Percentiles rank a stretch among this genome's conserved stretches.
phyloP scores from a whole-genome alignment of 2,888 invertebrate species.

The Drosophila flavopinicola region DNA sequence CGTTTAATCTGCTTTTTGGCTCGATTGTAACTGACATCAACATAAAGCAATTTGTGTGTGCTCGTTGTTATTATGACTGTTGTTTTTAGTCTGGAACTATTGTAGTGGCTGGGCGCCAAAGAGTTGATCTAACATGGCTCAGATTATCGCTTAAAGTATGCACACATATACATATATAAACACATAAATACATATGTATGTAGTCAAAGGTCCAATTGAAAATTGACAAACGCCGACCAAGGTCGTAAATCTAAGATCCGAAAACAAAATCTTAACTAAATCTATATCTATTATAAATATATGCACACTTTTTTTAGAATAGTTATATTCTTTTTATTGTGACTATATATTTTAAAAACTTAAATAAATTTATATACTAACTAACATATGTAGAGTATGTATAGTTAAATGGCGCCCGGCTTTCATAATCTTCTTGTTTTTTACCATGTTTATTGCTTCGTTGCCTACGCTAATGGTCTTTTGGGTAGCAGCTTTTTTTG shows the following conservation, averaged over 20 bases:
- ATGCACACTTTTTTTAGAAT: neutral
- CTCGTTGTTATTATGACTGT: conserved; percentile 6
- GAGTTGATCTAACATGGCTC: conserved; percentile 5
- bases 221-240: no score
- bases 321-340: no score
- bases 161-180: neutral
- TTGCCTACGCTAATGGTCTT: conserved; percentile 61
- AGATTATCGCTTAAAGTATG: conserved; percentile 28
- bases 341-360: no score
- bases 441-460: conserved; percentile 46
- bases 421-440: conserved; percentile 13
- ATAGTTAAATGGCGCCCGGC: conserved; percentile 3
- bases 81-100: conserved; percentile 3
- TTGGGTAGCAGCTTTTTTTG: conserved; percentile 10
- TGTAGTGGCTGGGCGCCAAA: conserved; percentile 19
- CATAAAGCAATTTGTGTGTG: conserved; percentile 37
- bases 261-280: no score
- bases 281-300: neutral
- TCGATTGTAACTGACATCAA: conserved; percentile 49
- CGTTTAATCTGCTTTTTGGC: conserved; percentile 44
- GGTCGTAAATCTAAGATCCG: no score
- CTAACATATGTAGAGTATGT: no score
- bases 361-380: no score
- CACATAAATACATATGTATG: neutral
- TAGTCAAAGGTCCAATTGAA: no score